phyloP scores from a whole-genome alignment of 2,888 invertebrate species.

The Aphidius colemani region DNA sequence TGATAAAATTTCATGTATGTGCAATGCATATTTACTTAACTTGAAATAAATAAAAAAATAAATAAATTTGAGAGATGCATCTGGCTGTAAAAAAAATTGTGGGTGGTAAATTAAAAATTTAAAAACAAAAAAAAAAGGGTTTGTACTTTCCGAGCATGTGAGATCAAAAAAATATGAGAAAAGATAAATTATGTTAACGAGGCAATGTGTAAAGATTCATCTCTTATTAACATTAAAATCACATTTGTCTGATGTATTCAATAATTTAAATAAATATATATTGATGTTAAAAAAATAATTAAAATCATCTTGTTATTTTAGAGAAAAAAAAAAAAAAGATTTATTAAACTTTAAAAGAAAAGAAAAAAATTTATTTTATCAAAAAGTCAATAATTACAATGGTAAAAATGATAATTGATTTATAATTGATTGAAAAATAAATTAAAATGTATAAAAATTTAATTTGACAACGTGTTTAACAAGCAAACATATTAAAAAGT shows the following conservation, averaged over 20 bases:
- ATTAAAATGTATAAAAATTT: neutral
- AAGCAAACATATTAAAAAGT: conserved; percentile 22
- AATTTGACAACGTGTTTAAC: neutral
- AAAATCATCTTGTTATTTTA: neutral
- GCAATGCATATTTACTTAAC: neutral
- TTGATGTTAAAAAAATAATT: neutral
- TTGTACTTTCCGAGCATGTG: conserved; percentile 10
- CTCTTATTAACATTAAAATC: conserved; percentile 38
- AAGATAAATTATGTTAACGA: conserved; percentile 39
- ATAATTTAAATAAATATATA: conserved; percentile 16
- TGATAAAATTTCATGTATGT: neutral
- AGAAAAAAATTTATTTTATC: conserved; percentile 3
- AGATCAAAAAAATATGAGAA: conserved; percentile 5
- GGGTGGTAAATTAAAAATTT: neutral
- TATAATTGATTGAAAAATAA: neutral
- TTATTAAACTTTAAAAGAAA: conserved; percentile 1
- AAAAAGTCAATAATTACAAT: neutral
- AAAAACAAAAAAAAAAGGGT: neutral
- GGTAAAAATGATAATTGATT: neutral
- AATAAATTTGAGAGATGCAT: too few species aligned
- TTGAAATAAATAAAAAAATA: neutral
- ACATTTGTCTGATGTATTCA: conserved; percentile 28
- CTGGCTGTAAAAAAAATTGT: neutral
- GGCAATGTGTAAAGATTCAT: conserved; percentile 29
- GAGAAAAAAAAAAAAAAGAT: conserved; percentile 8